These are phyloP conservation scores for Lucilia sericata DNA, from an alignment of 1,140 invertebrate species.

Conservation along the genomic window DNA sequence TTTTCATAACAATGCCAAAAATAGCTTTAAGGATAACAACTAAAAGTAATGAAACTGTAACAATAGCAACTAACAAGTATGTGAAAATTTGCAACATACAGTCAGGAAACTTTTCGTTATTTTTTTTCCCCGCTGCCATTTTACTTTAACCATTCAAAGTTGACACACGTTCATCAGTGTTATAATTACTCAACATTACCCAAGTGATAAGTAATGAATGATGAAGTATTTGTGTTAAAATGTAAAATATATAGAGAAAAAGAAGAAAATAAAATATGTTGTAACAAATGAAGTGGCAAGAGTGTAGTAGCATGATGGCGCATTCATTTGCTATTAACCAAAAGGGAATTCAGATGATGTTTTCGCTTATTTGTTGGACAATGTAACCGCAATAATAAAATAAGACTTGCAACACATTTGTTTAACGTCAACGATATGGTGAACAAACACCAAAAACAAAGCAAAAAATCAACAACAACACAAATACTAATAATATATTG, in stretches of 20 bases:
- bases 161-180: conserved; percentile 25
- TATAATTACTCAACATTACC: conserved; percentile 32
- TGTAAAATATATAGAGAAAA: neutral
- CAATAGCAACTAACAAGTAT: no score
- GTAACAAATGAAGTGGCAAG: no score
- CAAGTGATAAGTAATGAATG: conserved; percentile 26
- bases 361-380: neutral
- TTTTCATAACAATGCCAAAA: neutral
- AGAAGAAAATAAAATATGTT: neutral
- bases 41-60: no score
- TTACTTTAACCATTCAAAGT: neutral
- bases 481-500: no score
- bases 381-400: neutral
- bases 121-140: neutral
- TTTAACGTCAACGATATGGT: neutral
- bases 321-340: neutral
- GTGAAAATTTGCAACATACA: neutral
- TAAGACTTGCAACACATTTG: neutral
- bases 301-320: no score
- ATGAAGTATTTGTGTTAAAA: conserved; percentile 26
- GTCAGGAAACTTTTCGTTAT: neutral
- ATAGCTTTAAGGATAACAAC: neutral
- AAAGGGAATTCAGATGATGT: neutral
- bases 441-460: neutral
- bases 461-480: no score